phyloP scores from a whole-genome alignment of 2,113 vertebrate genomes.

The Campylomormyrus numenius region DNA sequence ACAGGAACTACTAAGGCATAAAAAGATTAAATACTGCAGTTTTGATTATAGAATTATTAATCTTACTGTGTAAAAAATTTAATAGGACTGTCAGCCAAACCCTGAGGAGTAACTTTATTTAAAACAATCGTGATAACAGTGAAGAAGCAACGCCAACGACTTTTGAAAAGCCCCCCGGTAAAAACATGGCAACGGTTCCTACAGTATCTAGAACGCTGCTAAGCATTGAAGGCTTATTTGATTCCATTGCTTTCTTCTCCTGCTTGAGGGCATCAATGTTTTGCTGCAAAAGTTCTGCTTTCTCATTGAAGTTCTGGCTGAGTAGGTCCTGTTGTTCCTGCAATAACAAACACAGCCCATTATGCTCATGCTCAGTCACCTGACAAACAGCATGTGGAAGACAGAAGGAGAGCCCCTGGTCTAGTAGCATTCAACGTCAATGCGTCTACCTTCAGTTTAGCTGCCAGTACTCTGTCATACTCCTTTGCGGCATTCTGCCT shows the following conservation, averaged over 20 bases:
- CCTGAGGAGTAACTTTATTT: neutral
- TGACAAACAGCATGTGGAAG: neutral
- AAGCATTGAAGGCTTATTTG: neutral
- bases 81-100: neutral
- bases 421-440: neutral
- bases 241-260: neutral
- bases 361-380: neutral
- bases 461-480: neutral
- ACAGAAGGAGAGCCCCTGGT: neutral
- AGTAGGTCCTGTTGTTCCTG: constrained; percentile 7
- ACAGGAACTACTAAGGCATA: neutral
- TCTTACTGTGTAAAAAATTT: neutral
- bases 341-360: neutral
- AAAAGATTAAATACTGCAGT: neutral
- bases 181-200: neutral
- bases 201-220: neutral
- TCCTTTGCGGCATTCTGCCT: neutral
- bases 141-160: neutral
- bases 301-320: neutral
- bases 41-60: neutral
- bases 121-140: neutral
- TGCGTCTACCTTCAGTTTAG: constrained; percentile 8
- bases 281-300: neutral
- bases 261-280: neutral
- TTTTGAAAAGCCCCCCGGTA: neutral